These are phyloP conservation scores for Engraulis encrasicolus DNA, from an alignment of 2,113 vertebrate species.

Conservation along the genomic window DNA sequence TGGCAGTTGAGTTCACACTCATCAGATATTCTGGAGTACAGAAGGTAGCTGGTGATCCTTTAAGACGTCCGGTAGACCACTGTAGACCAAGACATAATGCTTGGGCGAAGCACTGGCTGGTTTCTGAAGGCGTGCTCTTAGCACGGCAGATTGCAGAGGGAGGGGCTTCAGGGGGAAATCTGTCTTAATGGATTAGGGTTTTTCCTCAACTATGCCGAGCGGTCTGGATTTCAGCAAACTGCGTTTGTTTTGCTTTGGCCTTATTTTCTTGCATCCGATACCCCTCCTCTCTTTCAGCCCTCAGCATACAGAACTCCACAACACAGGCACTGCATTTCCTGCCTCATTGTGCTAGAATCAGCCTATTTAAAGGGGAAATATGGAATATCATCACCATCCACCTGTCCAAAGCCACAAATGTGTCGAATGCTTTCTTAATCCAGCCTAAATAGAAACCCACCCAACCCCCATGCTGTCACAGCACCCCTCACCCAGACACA, in stretches of 20 bases:
- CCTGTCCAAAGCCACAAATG: conserved; percentile 21
- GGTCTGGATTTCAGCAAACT: conserved; percentile 66
- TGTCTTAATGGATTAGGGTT: conserved; percentile 70
- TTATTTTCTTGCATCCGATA: conserved; percentile 37
- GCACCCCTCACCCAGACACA: conserved; percentile 25
- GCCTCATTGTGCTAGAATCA: background rate
- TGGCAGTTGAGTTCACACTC: background rate
- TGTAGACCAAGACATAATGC: conserved; percentile 12
- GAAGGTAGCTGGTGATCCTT: conserved; percentile 14
- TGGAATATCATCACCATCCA: conserved; percentile 26
- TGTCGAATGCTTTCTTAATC: conserved; percentile 36
- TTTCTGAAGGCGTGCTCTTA: background rate
- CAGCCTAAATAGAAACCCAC: conserved; percentile 18
- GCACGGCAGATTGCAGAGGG: conserved; percentile 17
- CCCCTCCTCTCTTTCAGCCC: no score
- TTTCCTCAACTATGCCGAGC: conserved; percentile 64
- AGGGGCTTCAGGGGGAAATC: conserved; percentile 30
- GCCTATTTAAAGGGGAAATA: background rate
- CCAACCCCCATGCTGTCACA: conserved; percentile 19
- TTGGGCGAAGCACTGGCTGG: background rate
- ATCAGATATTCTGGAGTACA: background rate
- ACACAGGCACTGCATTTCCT: background rate
- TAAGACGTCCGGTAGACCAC: conserved; percentile 9
- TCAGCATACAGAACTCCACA: no score
- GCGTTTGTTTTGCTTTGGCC: conserved; percentile 62